Base-by-base conservation (phyloP, 1,140 invertebrate species). In the Wiebesia pumilae region DNA sequence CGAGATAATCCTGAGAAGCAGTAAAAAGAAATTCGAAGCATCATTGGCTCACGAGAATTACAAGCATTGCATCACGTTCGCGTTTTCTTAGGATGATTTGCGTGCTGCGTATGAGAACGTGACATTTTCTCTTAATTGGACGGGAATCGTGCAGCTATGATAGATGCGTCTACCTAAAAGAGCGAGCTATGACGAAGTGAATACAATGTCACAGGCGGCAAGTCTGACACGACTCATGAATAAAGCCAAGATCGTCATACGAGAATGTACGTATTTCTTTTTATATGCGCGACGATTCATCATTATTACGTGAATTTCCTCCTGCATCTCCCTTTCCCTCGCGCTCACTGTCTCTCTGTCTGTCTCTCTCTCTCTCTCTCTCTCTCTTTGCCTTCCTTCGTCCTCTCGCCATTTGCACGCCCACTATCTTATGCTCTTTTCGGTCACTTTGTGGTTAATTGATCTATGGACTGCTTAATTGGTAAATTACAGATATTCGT, bases 81-180 rank as follows among this genome's bases (percentile, higher is more conserved):
- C 47, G 58, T 58, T 54, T 19, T 33, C 38, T 47, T 19, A 21
- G n/a, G 14, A 33, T 24, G 7, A 12, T 33, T 21, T 51, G 82
- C 71, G 71, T 69, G 33, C 65, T 16, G 40, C 16, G 4, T 71
- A 21, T 69, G 79, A 87, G 87, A 89, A 90, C 87, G 88, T 89
- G 88, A 89, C 75, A 87, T 88, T 88, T 88, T 40, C 88, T 89
- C 84, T 89, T 90, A 90, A 90, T 89, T 90, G 88, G 83, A 88
- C 81, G 54, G 85, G 85, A 35, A 89, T 84, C 83, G 81, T 65
- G 83, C 67, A 54, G 33, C 24, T 62, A 4, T 51, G 54, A 88
- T 86, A 87, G 85, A 75, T 87, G 65, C 24, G 43, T 47, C 43
- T 19, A 16, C 38, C 19, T 30, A 14, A n/a, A 47, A 24, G 35